Evolutionary conservation across 2,888 invertebrate genomes (phyloP).

Genomic region (Nymphalis c-album): DNA sequence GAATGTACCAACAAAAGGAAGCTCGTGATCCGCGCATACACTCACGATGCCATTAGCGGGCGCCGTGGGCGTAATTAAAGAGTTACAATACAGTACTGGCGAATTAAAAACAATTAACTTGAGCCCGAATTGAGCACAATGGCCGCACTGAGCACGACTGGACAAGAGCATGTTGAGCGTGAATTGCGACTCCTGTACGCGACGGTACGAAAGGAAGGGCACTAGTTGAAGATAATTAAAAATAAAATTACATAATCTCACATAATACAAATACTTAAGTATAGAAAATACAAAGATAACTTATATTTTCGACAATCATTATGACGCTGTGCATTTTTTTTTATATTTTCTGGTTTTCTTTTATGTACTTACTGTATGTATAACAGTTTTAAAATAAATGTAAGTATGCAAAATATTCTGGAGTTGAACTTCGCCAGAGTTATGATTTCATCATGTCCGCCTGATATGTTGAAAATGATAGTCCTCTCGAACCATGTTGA

Average conservation of each 20-base stretch:
- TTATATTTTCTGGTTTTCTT: not conserved
- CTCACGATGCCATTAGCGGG: slow-evolving; percentile 71
- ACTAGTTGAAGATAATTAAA: not conserved
- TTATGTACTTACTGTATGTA: too few species aligned
- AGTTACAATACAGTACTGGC: slow-evolving; percentile 72
- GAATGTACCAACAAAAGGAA: slow-evolving; percentile 67
- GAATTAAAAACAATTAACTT: slow-evolving; percentile 80
- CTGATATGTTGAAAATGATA: too few species aligned
- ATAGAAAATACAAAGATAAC: too few species aligned
- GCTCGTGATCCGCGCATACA: slow-evolving; percentile 60
- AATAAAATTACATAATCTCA: too few species aligned
- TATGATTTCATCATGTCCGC: too few species aligned
- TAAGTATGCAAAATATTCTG: too few species aligned
- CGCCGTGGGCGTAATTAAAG: slow-evolving; percentile 78
- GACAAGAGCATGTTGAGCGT: slow-evolving; percentile 41
- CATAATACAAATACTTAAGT: too few species aligned
- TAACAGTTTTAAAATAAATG: too few species aligned
- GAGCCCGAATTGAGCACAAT: slow-evolving; percentile 75
- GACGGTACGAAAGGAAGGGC: slow-evolving; percentile 33
- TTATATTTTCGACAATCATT: too few species aligned
- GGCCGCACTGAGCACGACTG: slow-evolving; percentile 66
- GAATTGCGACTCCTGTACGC: slow-evolving; percentile 44
- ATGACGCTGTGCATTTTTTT: too few species aligned
- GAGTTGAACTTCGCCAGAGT: too few species aligned
- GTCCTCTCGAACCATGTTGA: too few species aligned